These are phyloP conservation scores for Hydropsyche tenuis DNA, from an alignment of 1,140 invertebrate species.

Conservation along the genomic window DNA sequence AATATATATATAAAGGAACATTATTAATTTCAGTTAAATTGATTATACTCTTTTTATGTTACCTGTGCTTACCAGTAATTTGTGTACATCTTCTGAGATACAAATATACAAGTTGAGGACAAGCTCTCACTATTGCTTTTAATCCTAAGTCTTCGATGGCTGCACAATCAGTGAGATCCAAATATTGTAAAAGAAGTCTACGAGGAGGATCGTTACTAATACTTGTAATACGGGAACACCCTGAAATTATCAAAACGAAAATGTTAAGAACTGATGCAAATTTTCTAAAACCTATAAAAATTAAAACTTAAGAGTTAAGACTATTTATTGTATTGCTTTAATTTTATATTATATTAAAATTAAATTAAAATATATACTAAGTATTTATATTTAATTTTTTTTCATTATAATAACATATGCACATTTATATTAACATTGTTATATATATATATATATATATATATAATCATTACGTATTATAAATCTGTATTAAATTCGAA, in stretches of 20 bases:
- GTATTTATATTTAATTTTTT: too few relatives aligned
- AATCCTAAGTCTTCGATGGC: conserved; percentile 83
- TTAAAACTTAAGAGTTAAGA: too few relatives aligned
- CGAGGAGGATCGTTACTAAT: conserved; percentile 70
- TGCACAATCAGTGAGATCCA: conserved; percentile 88
- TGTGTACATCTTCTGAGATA: conserved; percentile 86
- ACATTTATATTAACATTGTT: too few relatives aligned
- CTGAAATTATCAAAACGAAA: conserved; percentile 56
- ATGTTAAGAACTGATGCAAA: too few relatives aligned
- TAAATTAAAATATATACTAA: too few relatives aligned
- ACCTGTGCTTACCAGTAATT: conserved; percentile 71
- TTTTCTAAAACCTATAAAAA: too few relatives aligned
- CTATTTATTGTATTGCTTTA: too few relatives aligned
- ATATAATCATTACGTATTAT: too few relatives aligned
- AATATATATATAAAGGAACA: conserved; percentile 52
- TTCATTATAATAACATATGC: too few relatives aligned
- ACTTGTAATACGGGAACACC: conserved; percentile 74
- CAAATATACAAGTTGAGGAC: conserved; percentile 85
- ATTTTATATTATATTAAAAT: too few relatives aligned
- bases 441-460: too few relatives aligned
- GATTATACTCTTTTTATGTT: neutral
- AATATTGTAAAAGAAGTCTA: conserved; percentile 70
- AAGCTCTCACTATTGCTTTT: conserved; percentile 81
- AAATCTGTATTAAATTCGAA: too few relatives aligned
- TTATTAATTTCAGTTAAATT: conserved; percentile 30